Conservation (phyloP, 2,797 vertebrate species). For the Oreochromis mossambicus region DNA sequence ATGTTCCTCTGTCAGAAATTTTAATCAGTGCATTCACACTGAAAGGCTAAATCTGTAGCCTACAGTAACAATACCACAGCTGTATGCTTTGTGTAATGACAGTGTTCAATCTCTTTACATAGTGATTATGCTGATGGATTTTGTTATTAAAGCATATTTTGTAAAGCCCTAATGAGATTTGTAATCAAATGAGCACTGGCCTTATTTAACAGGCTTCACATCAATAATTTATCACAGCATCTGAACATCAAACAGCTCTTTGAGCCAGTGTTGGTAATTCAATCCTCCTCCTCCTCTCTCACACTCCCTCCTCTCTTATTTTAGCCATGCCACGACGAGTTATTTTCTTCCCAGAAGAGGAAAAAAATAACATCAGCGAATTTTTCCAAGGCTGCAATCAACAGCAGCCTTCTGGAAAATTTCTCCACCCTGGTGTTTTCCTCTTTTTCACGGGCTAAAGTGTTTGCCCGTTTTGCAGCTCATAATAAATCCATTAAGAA, state of each 20-base stretch:
- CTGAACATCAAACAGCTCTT: constrained; percentile 48
- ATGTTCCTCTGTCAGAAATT: neutral
- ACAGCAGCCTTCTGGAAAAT: neutral
- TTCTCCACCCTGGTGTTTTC: neutral
- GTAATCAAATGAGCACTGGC: constrained; percentile 37
- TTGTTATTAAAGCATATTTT: constrained; percentile 32
- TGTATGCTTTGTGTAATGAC: constrained; percentile 9
- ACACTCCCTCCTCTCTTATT: neutral
- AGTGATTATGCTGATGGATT: constrained; percentile 31
- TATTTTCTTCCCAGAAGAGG: constrained; percentile 12
- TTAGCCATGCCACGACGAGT: constrained; percentile 1
- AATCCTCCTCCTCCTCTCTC: neutral
- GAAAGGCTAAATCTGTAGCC: neutral
- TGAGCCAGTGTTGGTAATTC: constrained; percentile 17
- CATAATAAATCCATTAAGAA: constrained; percentile 5
- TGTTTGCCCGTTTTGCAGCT: neutral
- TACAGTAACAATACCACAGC: neutral
- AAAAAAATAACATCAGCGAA: neutral
- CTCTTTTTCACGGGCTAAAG: neutral
- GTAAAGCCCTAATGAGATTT: constrained; percentile 45
- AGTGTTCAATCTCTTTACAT: constrained; percentile 21
- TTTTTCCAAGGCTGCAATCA: constrained; percentile 10
- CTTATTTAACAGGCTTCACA: constrained; percentile 34
- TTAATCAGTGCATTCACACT: neutral
- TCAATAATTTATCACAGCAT: constrained; percentile 45